Evolutionary conservation across 2,797 vertebrate species (phyloP), one percentile per base, ranked within the genome.

Genomic region (Parauchenoglanis ngamensis): DNA sequence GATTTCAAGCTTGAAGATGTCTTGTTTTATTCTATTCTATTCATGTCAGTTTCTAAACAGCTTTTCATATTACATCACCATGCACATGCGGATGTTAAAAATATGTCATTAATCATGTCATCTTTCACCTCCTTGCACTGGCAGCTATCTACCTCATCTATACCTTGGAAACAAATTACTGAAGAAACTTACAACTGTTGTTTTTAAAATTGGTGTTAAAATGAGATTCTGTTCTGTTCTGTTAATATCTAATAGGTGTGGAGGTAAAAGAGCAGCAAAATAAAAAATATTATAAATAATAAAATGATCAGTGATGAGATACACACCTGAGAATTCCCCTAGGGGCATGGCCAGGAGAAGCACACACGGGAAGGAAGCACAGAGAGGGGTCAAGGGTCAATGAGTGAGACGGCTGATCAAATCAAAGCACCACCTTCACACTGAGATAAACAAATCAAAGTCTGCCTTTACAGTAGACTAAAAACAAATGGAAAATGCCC

Each of bases 241-340:
- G 44, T 28, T 76, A n/a, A 35, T 21, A 67, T 49, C 25, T 44
- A 25, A 23, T 23, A 83, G 49, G 21, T 87, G 75, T 46, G 49
- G 46, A 19, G 46, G 25, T 83, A 86, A 90, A 92, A 89, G 86
- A 79, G 81, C 54, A 90, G 90, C 92, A 83, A 90, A 94, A 84
- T 92, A 93, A 94, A 5, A 91, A 94, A 90, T 54, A 93, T 92
- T 5, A 31, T 12, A 68, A 83, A 31, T 67, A 31, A 93, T 88
- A 91, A 94, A 93, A 90, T 93, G 90, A 88, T 88, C 87, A 91
- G 92, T 92, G 93, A 92, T 95, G 90, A 93, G 93, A 97, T 98
- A 99, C 98, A 97, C 97, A 99, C 98, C 98, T 99, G 98, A 99
- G 96, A 99, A 99, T 95, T 99, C 98, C 95, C 98, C 98, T 99